These are phyloP conservation scores for Xenus cinereus DNA, from an alignment of 2,113 vertebrate genomes.

Conservation along the genomic window DNA sequence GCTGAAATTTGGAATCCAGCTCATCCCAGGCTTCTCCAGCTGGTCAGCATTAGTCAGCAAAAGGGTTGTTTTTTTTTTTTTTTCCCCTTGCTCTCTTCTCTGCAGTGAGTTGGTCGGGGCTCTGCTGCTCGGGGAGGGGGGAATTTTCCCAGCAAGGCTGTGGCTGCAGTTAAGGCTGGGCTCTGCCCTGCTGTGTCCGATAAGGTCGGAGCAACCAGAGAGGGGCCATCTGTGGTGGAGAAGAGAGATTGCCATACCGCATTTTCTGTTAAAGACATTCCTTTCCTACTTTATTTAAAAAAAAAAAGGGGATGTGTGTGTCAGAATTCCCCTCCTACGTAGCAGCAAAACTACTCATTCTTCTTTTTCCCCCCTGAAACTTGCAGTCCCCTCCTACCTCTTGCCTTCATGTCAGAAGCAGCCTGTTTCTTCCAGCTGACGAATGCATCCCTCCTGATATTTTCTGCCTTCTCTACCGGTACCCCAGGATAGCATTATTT, in stretches of 20 bases:
- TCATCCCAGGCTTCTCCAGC: not conserved
- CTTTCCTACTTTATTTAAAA: not conserved
- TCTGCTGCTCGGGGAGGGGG: not conserved
- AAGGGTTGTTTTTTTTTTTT: accelerated
- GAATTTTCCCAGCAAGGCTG: not conserved
- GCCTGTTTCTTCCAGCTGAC: not conserved
- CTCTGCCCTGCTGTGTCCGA: not conserved
- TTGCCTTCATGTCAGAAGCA: not conserved
- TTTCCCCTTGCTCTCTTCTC: too few relatives aligned
- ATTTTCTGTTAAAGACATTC: not conserved
- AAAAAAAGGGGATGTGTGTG: not conserved
- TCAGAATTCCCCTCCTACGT: not conserved
- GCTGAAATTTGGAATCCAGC: not conserved
- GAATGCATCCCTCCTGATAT: not conserved
- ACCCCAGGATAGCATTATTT: accelerated
- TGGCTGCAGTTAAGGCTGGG: not conserved
- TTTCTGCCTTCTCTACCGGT: accelerated
- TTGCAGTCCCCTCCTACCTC: not conserved
- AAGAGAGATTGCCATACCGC: not conserved
- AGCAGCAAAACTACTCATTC: not conserved
- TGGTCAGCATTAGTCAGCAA: not conserved
- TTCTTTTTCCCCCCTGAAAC: not conserved
- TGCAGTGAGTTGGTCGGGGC: not conserved
- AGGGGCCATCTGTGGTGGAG: not conserved
- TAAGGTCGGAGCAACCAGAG: not conserved